phyloP scores from a whole-genome alignment of 2,797 vertebrate species.

The Distichodus sexfasciatus region DNA sequence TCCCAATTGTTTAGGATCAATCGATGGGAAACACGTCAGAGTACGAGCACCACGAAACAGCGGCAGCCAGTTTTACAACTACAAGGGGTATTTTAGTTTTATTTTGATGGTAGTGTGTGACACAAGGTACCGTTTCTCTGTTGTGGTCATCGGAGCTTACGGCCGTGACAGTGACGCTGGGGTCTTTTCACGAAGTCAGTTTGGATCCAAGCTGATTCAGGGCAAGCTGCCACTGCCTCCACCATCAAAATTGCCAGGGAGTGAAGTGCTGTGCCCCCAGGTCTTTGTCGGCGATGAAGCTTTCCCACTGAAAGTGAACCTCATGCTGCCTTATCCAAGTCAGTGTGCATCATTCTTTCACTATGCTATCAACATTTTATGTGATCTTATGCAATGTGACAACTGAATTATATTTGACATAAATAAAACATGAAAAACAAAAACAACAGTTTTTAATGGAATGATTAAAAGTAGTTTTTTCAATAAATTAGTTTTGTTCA shows the following conservation, averaged over 20 bases:
- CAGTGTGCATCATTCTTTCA: too few species aligned
- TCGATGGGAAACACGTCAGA: slow-evolving; percentile 1
- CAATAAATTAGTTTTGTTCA: too few species aligned
- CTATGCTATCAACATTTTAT: too few species aligned
- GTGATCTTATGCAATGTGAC: too few species aligned
- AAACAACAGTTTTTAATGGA: too few species aligned
- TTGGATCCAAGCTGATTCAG: neutral
- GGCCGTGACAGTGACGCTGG: neutral
- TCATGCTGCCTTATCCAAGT: neutral
- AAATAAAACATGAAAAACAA: too few species aligned
- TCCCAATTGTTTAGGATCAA: slow-evolving; percentile 21
- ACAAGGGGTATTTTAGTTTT: slow-evolving; percentile 32
- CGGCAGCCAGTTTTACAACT: slow-evolving; percentile 30
- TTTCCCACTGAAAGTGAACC: neutral
- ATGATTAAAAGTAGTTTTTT: too few species aligned
- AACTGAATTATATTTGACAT: too few species aligned
- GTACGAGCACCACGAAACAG: slow-evolving; percentile 19
- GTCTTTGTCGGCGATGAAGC: neutral
- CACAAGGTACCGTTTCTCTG: slow-evolving; percentile 13
- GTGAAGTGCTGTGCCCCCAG: neutral
- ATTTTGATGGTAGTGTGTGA: slow-evolving; percentile 29
- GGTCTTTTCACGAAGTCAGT: neutral
- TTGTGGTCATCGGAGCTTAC: slow-evolving; percentile 8
- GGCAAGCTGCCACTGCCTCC: neutral
- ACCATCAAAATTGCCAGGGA: neutral